Conservation (phyloP, 2,113 vertebrate species). For the Melospiza melodia region DNA sequence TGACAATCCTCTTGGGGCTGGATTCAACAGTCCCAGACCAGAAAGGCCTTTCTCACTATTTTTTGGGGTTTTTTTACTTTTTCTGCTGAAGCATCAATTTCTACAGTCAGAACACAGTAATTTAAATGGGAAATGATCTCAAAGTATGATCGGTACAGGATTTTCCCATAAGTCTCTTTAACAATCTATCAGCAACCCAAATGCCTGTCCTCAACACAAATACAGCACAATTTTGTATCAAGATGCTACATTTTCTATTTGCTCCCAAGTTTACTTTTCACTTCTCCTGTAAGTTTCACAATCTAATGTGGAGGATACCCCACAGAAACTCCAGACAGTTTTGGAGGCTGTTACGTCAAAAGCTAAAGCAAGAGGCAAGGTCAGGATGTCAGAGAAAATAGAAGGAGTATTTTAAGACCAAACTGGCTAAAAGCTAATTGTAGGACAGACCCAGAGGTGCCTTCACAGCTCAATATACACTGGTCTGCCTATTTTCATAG, state of each 20-base stretch:
- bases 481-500: slow-evolving; percentile 38
- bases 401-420: slow-evolving; percentile 63
- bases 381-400: slow-evolving; percentile 35
- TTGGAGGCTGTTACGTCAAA: slow-evolving; percentile 16
- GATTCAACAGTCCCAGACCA: neutral
- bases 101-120: neutral
- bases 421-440: slow-evolving; percentile 60
- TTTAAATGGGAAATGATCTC: neutral
- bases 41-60: neutral
- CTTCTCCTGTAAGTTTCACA: neutral
- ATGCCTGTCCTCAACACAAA: neutral
- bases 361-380: slow-evolving; percentile 30
- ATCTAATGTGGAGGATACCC: neutral
- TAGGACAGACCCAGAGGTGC: slow-evolving; percentile 52
- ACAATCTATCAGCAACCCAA: neutral
- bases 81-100: neutral
- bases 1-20: neutral
- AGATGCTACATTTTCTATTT: neutral
- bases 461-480: slow-evolving; percentile 23
- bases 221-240: neutral
- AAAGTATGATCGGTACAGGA: neutral
- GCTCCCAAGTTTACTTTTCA: neutral
- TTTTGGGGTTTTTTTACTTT: neutral
- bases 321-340: neutral
- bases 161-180: neutral